Conservation (phyloP, 2,797 vertebrate species). For the Acrossocheilus wenchowensis region DNA sequence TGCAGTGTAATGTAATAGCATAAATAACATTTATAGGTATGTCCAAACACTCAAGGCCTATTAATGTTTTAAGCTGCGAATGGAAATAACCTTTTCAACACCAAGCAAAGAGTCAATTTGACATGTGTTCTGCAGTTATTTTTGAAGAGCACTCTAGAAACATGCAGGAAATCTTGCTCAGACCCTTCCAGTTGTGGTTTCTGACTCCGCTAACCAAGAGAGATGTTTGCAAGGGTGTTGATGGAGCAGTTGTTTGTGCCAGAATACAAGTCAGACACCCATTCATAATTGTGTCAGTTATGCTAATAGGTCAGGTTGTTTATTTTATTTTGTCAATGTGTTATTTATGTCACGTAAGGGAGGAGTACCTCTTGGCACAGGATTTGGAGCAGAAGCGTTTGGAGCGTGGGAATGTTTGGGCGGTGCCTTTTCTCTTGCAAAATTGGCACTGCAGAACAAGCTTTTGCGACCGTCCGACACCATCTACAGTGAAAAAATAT, state of each 20-base stretch:
- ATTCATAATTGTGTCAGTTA: background rate
- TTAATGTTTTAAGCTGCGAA: background rate
- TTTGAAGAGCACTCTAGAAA: background rate
- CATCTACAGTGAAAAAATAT: slow-evolving; percentile 67
- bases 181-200: slow-evolving; percentile 18
- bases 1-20: background rate
- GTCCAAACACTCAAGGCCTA: background rate
- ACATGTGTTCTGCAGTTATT: background rate
- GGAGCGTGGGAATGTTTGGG: slow-evolving; percentile 92
- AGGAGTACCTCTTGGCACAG: slow-evolving; percentile 91
- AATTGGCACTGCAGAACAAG: slow-evolving; percentile 95
- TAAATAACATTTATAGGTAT: background rate
- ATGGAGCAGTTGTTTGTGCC: background rate
- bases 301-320: background rate
- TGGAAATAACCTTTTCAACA: background rate
- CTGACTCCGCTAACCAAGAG: background rate
- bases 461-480: slow-evolving; percentile 82
- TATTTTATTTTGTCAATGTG: background rate
- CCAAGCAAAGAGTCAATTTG: background rate
- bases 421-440: slow-evolving; percentile 94
- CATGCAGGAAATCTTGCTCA: slow-evolving; percentile 24
- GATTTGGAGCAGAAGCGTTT: slow-evolving; percentile 97
- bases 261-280: slow-evolving; percentile 2
- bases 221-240: background rate
- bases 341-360: background rate